Percentiles rank a stretch among this genome's conserved stretches.
These are phyloP conservation scores for Cremastinae sp. DNA, from an alignment of 2,888 invertebrate species.

Conservation along the genomic window DNA sequence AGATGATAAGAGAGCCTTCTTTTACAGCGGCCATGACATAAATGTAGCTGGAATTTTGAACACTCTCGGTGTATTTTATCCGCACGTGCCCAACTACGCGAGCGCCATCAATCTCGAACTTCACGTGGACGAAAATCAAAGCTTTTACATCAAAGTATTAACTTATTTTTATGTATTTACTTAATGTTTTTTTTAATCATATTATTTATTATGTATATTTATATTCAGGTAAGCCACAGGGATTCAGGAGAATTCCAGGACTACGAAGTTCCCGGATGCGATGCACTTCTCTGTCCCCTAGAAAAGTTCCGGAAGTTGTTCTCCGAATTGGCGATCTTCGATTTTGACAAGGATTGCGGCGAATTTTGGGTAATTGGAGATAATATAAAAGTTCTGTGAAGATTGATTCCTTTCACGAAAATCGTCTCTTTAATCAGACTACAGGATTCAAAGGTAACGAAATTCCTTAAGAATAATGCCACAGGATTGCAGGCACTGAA, in stretches of 20 bases:
- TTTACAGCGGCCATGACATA: constrained; percentile 74
- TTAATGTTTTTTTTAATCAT: background rate
- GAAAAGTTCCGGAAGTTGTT: constrained; percentile 47
- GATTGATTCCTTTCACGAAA: background rate
- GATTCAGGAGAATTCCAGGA: constrained; percentile 43
- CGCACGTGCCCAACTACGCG: constrained; percentile 54
- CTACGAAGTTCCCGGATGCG: constrained; percentile 50
- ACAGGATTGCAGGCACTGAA: no score
- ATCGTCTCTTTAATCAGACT: no score
- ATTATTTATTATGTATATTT: no score
- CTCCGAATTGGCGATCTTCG: constrained; percentile 16
- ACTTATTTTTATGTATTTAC: no score
- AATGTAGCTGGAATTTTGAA: constrained; percentile 67
- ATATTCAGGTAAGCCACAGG: constrained; percentile 47
- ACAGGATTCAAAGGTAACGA: no score
- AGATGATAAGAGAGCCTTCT: constrained; percentile 65
- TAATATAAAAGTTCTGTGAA: constrained; percentile 1
- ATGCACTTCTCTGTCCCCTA: constrained; percentile 45
- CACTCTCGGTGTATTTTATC: constrained; percentile 54
- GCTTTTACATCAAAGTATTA: constrained; percentile 55
- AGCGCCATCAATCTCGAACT: constrained; percentile 60
- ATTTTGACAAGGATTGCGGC: constrained; percentile 53
- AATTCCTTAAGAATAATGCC: no score
- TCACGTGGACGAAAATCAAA: constrained; percentile 36
- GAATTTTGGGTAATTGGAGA: background rate